These are phyloP conservation scores for Homarus americanus DNA, from an alignment of 1,140 invertebrate species.

Conservation along the genomic window DNA sequence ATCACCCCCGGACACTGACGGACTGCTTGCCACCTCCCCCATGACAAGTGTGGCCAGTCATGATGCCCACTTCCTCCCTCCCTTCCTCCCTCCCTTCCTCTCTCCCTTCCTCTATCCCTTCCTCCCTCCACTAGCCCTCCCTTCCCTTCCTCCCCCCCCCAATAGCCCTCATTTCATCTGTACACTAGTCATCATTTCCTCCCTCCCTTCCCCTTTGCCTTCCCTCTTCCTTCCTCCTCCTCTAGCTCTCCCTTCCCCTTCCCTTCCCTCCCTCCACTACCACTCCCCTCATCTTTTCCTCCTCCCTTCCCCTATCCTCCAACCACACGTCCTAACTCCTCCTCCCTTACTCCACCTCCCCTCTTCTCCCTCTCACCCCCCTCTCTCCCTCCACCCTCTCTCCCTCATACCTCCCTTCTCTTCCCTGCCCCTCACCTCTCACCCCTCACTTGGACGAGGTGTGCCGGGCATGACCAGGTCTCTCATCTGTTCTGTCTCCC, in stretches of 20 bases:
- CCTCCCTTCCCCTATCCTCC: too few species aligned
- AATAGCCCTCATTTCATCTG: too few species aligned
- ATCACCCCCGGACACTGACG: too few species aligned
- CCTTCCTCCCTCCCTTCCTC: background rate
- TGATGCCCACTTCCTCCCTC: background rate
- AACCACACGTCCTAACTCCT: too few species aligned
- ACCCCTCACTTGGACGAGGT: background rate
- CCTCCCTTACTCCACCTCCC: background rate
- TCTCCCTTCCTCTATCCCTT: background rate
- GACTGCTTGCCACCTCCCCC: too few species aligned
- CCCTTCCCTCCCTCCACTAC: background rate
- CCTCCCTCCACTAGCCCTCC: background rate
- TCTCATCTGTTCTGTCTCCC: too few species aligned
- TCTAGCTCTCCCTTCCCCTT: background rate
- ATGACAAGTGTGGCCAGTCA: too few species aligned
- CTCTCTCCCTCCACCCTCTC: background rate
- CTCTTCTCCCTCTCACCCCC: background rate
- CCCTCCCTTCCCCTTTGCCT: background rate
- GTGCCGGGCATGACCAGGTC: too few species aligned
- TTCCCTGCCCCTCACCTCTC: background rate
- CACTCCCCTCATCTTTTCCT: too few species aligned
- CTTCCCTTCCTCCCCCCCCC: background rate
- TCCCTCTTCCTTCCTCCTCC: background rate
- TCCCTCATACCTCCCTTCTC: background rate
- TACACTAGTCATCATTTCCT: conserved; percentile 5